These are phyloP conservation scores for Halcyon malimbica DNA, from an alignment of 2,113 vertebrate genomes.

Conservation along the genomic window DNA sequence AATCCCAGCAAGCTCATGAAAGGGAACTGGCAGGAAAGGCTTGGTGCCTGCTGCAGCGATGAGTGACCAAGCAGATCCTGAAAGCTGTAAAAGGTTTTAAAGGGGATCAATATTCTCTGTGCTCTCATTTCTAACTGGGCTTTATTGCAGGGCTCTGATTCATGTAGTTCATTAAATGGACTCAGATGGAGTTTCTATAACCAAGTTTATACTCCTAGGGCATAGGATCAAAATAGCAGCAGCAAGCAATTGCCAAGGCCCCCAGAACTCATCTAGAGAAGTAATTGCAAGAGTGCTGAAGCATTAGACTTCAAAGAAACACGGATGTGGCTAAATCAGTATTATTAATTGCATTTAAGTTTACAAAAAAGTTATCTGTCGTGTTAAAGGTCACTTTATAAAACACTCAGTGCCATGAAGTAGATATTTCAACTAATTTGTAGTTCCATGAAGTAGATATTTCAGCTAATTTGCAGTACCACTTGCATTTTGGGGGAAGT, in stretches of 20 bases:
- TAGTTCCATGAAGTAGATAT: not conserved
- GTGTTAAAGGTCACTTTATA: not conserved
- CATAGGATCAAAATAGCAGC: constrained; percentile 31
- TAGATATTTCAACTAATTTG: not conserved
- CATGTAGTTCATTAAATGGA: constrained; percentile 56
- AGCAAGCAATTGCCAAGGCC: constrained; percentile 45
- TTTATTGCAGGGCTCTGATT: constrained; percentile 58
- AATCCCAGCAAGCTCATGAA: not conserved
- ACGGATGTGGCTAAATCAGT: not conserved
- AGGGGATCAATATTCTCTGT: constrained; percentile 26
- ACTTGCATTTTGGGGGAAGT: not conserved
- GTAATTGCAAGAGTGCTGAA: constrained; percentile 13
- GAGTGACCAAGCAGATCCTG: constrained; percentile 2
- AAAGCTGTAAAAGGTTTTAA: constrained; percentile 3
- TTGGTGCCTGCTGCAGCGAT: not conserved
- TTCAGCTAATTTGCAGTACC: not conserved
- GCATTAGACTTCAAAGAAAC: not conserved
- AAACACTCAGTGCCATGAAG: not conserved
- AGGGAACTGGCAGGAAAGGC: not conserved
- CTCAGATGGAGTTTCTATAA: constrained; percentile 43
- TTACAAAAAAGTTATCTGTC: not conserved
- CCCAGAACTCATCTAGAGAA: constrained; percentile 12
- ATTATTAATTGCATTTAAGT: constrained; percentile 37
- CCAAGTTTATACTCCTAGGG: constrained; percentile 33
- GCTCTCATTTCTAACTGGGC: constrained; percentile 52